These are phyloP conservation scores for Neuroterus valhalla DNA, from an alignment of 1,140 invertebrate genomes.

Conservation along the genomic window DNA sequence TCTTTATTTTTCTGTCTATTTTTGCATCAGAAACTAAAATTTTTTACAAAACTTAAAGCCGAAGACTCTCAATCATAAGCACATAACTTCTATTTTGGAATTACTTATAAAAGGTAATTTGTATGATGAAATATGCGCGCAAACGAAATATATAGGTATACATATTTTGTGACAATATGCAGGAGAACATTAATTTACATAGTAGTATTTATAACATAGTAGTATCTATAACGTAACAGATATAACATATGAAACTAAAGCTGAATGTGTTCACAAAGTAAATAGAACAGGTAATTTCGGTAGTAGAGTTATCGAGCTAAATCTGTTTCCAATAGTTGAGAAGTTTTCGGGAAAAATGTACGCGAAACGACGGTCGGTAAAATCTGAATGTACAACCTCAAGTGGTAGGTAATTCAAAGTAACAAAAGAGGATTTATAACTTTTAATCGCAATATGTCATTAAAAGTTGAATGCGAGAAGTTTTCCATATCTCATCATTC, in stretches of 20 bases:
- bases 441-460: no score
- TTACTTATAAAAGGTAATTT: no score
- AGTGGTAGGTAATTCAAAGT: no score
- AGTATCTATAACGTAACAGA: neutral
- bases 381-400: neutral
- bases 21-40: neutral
- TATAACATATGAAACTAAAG: constrained; percentile 3
- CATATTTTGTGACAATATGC: neutral
- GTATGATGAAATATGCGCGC: no score
- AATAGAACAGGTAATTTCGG: constrained; percentile 5
- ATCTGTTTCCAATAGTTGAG: constrained; percentile 23
- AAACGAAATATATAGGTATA: no score
- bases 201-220: no score
- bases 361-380: neutral
- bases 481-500: no score
- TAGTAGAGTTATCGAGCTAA: neutral
- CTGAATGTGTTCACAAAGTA: neutral
- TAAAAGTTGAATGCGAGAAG: no score
- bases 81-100: no score
- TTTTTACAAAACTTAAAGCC: constrained; percentile 11
- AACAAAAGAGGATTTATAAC: no score
- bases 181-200: neutral
- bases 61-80: neutral
- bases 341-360: neutral
- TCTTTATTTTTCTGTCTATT: neutral